Evolutionary conservation across 2,113 vertebrate species (phyloP), one percentile per base, ranked within the genome.

Genomic region (Corydoras sp.): DNA sequence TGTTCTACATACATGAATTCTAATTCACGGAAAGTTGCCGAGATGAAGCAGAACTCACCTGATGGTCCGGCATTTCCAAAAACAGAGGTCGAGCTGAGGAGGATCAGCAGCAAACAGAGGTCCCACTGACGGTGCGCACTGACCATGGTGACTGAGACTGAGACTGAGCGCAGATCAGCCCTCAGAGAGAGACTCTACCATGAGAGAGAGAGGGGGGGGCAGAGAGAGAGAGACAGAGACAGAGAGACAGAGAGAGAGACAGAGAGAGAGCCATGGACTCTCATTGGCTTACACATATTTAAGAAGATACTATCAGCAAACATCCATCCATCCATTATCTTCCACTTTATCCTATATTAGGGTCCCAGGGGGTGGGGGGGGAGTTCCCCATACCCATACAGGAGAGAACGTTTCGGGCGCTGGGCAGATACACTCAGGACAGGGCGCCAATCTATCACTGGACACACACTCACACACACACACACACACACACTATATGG

Each of bases 61-160:
- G 90, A 81, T 70, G 81, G 82, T 81, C 88, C 92, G 81, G 79
- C 87, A 86, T 90, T 85, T 84, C 87, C 92, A 85, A 89, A 88
- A 75, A 90, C 82, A 85, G 86, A 82, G 85, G 86, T 85, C 80
- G 83, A 86, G 84, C 86, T 88, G 81, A 89, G 83, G 85, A 93
- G 85, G 76, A 90, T 83, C 80, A 92, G 77, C 80, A 92, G 83
- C 89, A 92, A 84, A 87, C 87, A 92, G 70, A 90, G 86, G 86
- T 86, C 84, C 88, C 90, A 87, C 83, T 83, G 85, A 83, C 89
- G 89, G 84, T 86, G 82, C 82, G 82, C 86, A 86, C 86, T 85
- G 84, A 89, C 88, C 93, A 94, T 95, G 87, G 80, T 89, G 85
- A 84, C 71, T 83, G 83, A 78, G 82, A 83, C 79, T 83, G 83